Base-by-base conservation (phyloP, 1,140 invertebrate genomes). In the Gonioctena quinquepunctata region DNA sequence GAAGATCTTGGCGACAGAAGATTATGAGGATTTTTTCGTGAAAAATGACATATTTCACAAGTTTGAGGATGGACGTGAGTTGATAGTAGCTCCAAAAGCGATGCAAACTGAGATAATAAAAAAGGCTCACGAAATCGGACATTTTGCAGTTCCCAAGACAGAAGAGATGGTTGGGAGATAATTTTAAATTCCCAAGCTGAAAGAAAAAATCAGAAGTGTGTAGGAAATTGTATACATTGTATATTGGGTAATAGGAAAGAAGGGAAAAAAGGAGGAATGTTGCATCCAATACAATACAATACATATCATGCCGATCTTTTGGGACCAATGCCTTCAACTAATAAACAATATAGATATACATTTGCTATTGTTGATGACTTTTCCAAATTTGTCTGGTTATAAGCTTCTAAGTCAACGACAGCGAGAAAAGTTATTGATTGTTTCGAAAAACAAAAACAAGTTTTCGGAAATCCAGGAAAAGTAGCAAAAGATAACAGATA, bases 311-410 rank as follows among this genome's bases (percentile, higher is more conserved):
- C 77, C 8, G 81, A 83, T 71, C 79, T 83, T 70, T 72, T 83
- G 79, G 84, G 85, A 49, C 83, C 83, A 42, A 42, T 42, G n/a
- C 33, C 33, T n/a, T 8, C 33, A 13, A 42, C 81, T 0, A 73
- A 72, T 8, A 85, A 85, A 48, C 71, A 73, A 4, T 85, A 86
- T 64, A 78, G 80, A 26, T 75, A 84, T 66, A 76, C 85, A 2
- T 75, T 85, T 0, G 78, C 74, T 0, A 67, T 85, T 1, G 70
- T 83, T 1, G 81, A 84, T 69, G 77, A 68, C 1, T 85, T 84
- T 74, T 77, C 80, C 1, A 85, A 85, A 56, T 85, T 84, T 73
- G 64, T 71, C 0, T 83, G 79, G 77, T 13, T 85, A 42, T 83
- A 79, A 8, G 33, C 33, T 42, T 13, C 33, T 13, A 42, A 42